phyloP scores from a whole-genome alignment of 2,797 vertebrate genomes.

The Chaenodraco wilsoni region DNA sequence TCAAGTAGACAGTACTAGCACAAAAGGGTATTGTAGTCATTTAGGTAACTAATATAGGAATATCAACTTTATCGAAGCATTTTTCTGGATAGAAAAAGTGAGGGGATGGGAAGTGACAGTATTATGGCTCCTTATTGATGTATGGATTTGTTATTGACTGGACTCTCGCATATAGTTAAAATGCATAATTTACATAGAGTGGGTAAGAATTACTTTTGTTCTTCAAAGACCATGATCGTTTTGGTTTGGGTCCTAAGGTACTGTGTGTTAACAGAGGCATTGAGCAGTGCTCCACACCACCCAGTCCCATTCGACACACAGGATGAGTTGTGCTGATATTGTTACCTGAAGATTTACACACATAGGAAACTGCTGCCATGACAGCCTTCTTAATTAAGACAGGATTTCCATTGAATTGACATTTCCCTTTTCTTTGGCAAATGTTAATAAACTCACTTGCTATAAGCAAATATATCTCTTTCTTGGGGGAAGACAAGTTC shows the following conservation, averaged over 20 bases:
- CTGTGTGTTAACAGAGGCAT: conserved; percentile 82
- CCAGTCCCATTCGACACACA: conserved; percentile 81
- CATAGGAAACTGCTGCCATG: conserved; percentile 81
- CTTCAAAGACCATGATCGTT: conserved; percentile 77
- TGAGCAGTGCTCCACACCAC: conserved; percentile 70
- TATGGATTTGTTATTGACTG: conserved; percentile 71
- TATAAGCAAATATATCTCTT: conserved; percentile 68
- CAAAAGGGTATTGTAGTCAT: conserved; percentile 86
- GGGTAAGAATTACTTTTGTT: conserved; percentile 68
- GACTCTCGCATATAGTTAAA: conserved; percentile 69
- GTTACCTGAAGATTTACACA: conserved; percentile 94
- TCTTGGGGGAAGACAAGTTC: conserved; percentile 74
- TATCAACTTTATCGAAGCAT: conserved; percentile 84
- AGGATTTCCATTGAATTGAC: conserved; percentile 73
- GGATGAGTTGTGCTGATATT: conserved; percentile 92
- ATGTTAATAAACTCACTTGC: conserved; percentile 76
- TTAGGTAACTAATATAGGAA: conserved; percentile 86
- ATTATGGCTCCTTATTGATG: conserved; percentile 77
- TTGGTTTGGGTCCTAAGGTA: conserved; percentile 87
- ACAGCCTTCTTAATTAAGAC: conserved; percentile 71
- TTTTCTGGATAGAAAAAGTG: conserved; percentile 84
- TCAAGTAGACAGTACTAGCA: conserved; percentile 90
- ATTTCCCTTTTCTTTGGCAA: conserved; percentile 86
- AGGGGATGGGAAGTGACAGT: conserved; percentile 61
- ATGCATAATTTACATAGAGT: conserved; percentile 70